These are phyloP conservation scores for Cotesia vestalis DNA, from an alignment of 1,140 invertebrate genomes.

Conservation along the genomic window DNA sequence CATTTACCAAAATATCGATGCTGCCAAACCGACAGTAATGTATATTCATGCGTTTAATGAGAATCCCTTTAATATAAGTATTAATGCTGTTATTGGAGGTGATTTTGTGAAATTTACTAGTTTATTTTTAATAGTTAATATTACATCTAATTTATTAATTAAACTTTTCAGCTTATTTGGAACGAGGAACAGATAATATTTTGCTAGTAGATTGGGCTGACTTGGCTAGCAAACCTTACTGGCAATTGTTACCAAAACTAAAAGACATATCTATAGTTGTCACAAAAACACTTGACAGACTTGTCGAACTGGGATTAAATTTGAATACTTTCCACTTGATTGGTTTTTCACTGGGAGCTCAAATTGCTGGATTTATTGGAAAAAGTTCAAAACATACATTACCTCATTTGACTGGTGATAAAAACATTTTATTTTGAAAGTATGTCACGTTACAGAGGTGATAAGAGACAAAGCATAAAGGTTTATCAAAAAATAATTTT, in stretches of 20 bases:
- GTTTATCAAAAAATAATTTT: too few species aligned
- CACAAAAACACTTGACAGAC: constrained; percentile 23
- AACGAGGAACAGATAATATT: constrained; percentile 38
- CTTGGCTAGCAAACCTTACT: constrained; percentile 32
- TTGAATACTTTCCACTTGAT: constrained; percentile 51
- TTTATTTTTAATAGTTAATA: too few species aligned
- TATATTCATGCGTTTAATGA: constrained; percentile 40
- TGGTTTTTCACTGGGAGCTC: constrained; percentile 55
- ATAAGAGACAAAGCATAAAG: too few species aligned
- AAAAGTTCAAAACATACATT: constrained; percentile 36
- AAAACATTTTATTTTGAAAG: too few species aligned
- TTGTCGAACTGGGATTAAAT: constrained; percentile 38
- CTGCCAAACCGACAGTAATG: constrained; percentile 30
- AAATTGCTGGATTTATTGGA: constrained; percentile 53
- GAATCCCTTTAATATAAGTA: constrained; percentile 37
- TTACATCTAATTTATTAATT: too few species aligned
- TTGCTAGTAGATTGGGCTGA: constrained; percentile 39
- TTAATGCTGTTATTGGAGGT: constrained; percentile 38
- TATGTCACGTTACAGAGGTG: too few species aligned
- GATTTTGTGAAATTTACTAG: neutral
- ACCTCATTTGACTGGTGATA: constrained; percentile 41
- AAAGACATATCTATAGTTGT: constrained; percentile 27
- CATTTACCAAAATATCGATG: constrained; percentile 34
- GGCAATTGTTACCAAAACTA: constrained; percentile 9
- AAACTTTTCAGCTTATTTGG: constrained; percentile 33